Evolutionary conservation across 2,113 vertebrate genomes (phyloP).

Genomic region (Ptyas mucosa): DNA sequence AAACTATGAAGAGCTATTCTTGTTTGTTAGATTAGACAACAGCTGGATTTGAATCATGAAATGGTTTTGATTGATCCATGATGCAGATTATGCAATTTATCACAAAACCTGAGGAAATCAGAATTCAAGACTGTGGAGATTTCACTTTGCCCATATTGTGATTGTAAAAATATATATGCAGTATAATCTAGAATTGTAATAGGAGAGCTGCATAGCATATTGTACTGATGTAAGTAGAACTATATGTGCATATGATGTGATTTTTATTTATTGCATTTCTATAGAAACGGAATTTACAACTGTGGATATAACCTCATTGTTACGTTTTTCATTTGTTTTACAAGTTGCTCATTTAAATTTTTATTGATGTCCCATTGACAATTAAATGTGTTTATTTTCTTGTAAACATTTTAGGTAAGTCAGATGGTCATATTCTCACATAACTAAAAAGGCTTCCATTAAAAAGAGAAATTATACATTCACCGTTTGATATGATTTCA

Average conservation of each 20-base stretch:
- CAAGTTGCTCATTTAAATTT: conserved; percentile 63
- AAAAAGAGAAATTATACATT: conserved; percentile 61
- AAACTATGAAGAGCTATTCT: not conserved
- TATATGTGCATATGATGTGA: conserved; percentile 89
- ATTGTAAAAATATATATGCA: conserved; percentile 44
- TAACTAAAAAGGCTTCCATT: conserved; percentile 76
- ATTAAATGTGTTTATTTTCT: conserved; percentile 72
- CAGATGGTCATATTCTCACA: conserved; percentile 70
- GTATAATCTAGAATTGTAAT: conserved; percentile 40
- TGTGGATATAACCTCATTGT: conserved; percentile 80
- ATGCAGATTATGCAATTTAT: conserved; percentile 5
- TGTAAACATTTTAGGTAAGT: conserved; percentile 71
- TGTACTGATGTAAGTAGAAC: conserved; percentile 86
- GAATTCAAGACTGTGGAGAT: conserved; percentile 26
- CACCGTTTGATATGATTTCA: not conserved
- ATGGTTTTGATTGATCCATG: conserved; percentile 35
- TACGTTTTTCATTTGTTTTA: conserved; percentile 73
- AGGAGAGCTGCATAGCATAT: conserved; percentile 59
- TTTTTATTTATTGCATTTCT: conserved; percentile 85
- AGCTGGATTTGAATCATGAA: not conserved
- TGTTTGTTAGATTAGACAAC: not conserved
- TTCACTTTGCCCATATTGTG: conserved; percentile 26
- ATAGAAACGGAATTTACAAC: conserved; percentile 75
- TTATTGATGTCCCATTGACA: conserved; percentile 63
- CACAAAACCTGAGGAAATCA: conserved; percentile 32